Conservation (phyloP, 2,888 invertebrate species). For the Itoplectis maculator region DNA sequence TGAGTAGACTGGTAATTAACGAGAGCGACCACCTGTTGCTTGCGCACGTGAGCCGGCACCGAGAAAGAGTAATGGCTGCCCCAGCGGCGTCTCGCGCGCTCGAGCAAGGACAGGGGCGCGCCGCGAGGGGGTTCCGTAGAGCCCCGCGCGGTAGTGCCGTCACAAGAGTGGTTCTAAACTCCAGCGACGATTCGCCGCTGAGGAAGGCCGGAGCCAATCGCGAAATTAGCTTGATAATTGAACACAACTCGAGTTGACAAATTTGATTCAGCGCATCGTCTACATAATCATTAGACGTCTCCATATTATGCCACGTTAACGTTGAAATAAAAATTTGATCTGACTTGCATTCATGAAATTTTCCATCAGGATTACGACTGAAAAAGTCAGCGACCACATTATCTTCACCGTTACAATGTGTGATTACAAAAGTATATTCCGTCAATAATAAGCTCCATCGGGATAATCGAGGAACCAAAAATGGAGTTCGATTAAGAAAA, state of each 20-base stretch:
- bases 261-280: conserved; percentile 12
- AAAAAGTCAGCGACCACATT: not conserved
- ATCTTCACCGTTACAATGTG: not conserved
- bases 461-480: not conserved
- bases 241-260: conserved; percentile 38
- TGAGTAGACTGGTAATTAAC: too few species aligned
- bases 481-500: not conserved
- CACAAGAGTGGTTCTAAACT: too few species aligned
- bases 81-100: too few species aligned
- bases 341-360: conserved; percentile 19
- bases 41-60: too few species aligned
- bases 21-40: too few species aligned
- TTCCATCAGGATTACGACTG: not conserved
- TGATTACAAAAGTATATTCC: not conserved
- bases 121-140: too few species aligned
- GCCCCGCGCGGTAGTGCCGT: too few species aligned
- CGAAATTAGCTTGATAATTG: too few species aligned
- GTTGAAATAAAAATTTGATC: conserved; percentile 37
- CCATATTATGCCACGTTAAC: conserved; percentile 20
- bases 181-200: too few species aligned
- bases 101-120: too few species aligned
- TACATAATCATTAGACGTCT: conserved; percentile 15
- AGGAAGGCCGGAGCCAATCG: too few species aligned
- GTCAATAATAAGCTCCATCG: not conserved
- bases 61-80: too few species aligned